A percentile compares a stretch with the other conserved stretches of the same genome.
Evolutionary conservation across 1,140 invertebrate genomes (phyloP).

Genomic region (Heliconius congener): DNA sequence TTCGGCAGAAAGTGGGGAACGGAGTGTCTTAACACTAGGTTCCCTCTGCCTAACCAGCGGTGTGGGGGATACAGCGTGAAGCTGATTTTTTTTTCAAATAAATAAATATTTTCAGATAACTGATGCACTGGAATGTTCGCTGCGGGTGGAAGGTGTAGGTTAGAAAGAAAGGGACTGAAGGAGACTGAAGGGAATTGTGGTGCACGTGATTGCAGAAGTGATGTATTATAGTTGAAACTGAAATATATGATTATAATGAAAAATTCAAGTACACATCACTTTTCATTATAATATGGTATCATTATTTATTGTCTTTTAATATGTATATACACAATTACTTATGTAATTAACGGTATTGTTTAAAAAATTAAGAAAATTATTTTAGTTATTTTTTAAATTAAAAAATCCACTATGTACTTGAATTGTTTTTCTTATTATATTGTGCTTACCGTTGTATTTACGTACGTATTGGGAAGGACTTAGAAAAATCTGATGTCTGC

Average conservation of each 20-base stretch:
- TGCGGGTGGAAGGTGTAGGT: conserved; percentile 51
- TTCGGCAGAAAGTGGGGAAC: no score
- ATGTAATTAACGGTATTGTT: no score
- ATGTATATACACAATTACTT: not conserved
- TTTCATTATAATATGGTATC: not conserved
- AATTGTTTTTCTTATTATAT: not conserved
- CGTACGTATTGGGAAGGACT: not conserved
- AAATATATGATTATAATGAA: not conserved
- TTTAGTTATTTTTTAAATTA: not conserved
- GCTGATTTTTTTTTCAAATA: no score
- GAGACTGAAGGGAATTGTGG: conserved; percentile 7
- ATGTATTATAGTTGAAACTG: not conserved
- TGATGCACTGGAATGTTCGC: conserved; percentile 51
- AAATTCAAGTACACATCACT: not conserved
- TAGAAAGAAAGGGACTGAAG: conserved; percentile 7
- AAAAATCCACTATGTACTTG: not conserved
- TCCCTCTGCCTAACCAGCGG: no score
- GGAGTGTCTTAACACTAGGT: no score
- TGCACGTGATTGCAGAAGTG: not conserved
- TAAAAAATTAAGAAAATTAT: not conserved
- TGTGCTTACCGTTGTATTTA: not conserved
- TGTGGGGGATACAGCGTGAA: no score
- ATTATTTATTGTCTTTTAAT: not conserved
- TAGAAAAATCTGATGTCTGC: not conserved
- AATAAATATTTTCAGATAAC: conserved; percentile 42